Base-by-base conservation (phyloP, 2,888 invertebrate species). In the Eupithecia subumbrata region DNA sequence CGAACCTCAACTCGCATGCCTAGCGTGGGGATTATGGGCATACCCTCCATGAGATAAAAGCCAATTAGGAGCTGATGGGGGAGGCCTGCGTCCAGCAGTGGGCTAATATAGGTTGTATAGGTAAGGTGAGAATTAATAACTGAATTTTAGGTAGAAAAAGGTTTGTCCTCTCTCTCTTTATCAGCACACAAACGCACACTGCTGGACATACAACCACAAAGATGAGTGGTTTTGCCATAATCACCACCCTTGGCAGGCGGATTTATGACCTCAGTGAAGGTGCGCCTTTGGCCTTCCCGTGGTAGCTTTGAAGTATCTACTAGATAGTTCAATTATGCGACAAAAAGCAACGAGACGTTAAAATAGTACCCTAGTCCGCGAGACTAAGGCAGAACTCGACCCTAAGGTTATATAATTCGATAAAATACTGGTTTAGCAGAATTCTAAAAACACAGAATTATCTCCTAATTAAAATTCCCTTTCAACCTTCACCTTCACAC, bases 401-500 rank as follows among this genome's bases (percentile, higher is more conserved):
- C 5, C 12, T 14, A 48, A 18, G n/a, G 25, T 1, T 56, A 52
- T 9, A 25, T 60, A 60, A 60, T 60, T 25, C 22, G 22, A 56
- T 3, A 56, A 14, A 60, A 60, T 22, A 12, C 60, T 25, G 60
- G 12, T 25, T 5, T 25, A 22, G 25, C 12, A 25, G 4, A 25
- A 14, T 12, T 56, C 14, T n/a, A n/a, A n/a, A n/a, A n/a, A n/a
- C n/a, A n/a, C n/a, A n/a, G n/a, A n/a, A n/a, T 25, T 60, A 25
- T 25, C 60, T 60, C 60, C 60, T 60, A 60, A 34, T 64, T 34
- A n/a, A 16, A 40, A 68, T 43, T 43, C 43, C 1, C 11, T 68
- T 68, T 40, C 40, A 68, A 43, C 40, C 12, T 68, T 40, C 34
- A 18, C 67, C 34, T 67, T 56, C 52, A 56, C 66, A 68, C 43